Percentiles rank a stretch among this genome's conserved stretches.
phyloP scores from a whole-genome alignment of 2,113 vertebrate genomes.

The Acanthisitta chloris region DNA sequence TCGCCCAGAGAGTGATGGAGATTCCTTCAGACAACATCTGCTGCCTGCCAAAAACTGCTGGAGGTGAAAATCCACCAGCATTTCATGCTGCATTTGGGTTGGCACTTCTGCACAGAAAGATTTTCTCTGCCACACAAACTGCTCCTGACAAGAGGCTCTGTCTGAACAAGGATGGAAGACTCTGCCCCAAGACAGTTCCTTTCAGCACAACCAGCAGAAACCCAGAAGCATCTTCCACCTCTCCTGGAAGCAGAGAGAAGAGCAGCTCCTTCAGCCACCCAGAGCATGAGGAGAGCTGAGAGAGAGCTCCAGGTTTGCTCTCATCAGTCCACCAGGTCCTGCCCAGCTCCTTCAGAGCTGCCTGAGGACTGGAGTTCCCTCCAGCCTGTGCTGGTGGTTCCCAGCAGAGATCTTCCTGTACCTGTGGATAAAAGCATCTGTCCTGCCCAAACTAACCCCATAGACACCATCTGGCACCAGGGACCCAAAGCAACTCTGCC shows the following conservation, averaged over 20 bases:
- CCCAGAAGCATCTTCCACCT: not conserved
- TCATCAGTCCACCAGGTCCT: not conserved
- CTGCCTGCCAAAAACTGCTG: not conserved
- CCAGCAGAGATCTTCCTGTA: slow-evolving; percentile 75
- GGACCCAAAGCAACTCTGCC: slow-evolving; percentile 23
- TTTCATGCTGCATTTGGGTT: not conserved
- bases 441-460: slow-evolving; percentile 84
- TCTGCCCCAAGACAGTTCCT: too few relatives aligned
- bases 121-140: not conserved
- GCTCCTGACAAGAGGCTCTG: not conserved
- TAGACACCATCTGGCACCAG: slow-evolving; percentile 71
- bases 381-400: rapidly evolving
- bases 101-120: not conserved
- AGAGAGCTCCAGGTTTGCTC: not conserved
- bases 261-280: not conserved
- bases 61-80: not conserved
- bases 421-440: slow-evolving; percentile 84
- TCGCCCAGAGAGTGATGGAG: not conserved
- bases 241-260: not conserved
- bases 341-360: not conserved
- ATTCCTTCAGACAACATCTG: not conserved
- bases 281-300: not conserved
- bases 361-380: not conserved
- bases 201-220: not conserved
- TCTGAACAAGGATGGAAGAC: not conserved